Conservation (phyloP, 2,888 invertebrate genomes). For the Xanthorhoe designata region DNA sequence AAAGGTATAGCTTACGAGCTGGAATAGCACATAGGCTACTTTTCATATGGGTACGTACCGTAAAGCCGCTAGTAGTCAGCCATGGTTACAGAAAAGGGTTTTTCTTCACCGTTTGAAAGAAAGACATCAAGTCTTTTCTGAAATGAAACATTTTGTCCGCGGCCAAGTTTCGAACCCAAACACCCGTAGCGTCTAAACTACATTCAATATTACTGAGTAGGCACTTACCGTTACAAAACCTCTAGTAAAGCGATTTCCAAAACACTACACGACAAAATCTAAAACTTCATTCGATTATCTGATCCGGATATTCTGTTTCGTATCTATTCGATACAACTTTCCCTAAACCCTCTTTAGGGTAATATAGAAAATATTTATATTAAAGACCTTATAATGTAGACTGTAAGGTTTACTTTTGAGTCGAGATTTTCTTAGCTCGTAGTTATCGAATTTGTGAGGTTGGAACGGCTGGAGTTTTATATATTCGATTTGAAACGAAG, state of each 20-base stretch:
- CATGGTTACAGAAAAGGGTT: no score
- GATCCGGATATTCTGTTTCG: slow-evolving; percentile 40
- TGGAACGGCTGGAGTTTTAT: slow-evolving; percentile 20
- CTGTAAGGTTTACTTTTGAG: slow-evolving; percentile 26
- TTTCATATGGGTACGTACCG: no score
- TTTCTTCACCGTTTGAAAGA: no score
- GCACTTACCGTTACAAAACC: slow-evolving; percentile 5
- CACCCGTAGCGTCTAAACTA: background rate
- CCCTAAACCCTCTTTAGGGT: slow-evolving; percentile 37
- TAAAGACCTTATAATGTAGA: slow-evolving; percentile 13
- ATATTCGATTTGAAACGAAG: slow-evolving; percentile 25
- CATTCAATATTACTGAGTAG: background rate
- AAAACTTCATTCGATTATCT: slow-evolving; percentile 43
- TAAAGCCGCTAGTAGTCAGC: no score
- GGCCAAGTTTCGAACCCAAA: no score
- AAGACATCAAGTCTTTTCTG: no score
- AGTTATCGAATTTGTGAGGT: slow-evolving; percentile 43
- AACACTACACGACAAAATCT: slow-evolving; percentile 38
- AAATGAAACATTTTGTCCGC: no score
- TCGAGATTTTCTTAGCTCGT: slow-evolving; percentile 10
- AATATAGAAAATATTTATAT: slow-evolving; percentile 34
- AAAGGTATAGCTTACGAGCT: no score
- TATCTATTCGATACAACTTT: slow-evolving; percentile 40
- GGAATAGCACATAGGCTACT: no score
- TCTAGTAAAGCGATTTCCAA: slow-evolving; percentile 28